Percentiles rank a stretch among this genome's conserved stretches.
phyloP scores from a whole-genome alignment of 1,140 invertebrate species.

The Drosophila ananassae region DNA sequence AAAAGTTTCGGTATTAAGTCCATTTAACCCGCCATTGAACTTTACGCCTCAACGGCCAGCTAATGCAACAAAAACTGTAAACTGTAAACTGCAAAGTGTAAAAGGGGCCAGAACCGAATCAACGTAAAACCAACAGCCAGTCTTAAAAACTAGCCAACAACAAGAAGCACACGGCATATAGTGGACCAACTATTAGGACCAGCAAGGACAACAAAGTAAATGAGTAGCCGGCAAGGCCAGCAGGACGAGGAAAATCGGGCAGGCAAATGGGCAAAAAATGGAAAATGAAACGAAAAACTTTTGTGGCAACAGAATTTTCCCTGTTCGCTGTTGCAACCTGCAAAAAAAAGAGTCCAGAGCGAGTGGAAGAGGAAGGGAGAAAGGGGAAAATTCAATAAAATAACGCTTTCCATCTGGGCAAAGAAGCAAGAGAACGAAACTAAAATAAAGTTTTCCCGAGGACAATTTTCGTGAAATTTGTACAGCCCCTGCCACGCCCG shows the following conservation, averaged over 20 bases:
- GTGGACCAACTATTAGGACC: constrained; percentile 11
- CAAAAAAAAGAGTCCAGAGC: constrained; percentile 6
- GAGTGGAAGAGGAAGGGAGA: neutral
- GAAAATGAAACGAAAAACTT: constrained; percentile 78
- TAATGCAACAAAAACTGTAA: constrained; percentile 60
- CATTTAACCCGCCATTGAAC: constrained; percentile 83
- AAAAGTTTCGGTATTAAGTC: constrained; percentile 78
- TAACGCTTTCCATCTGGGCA: constrained; percentile 69
- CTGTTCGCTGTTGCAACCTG: constrained; percentile 37
- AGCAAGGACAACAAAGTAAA: constrained; percentile 69
- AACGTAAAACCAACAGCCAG: constrained; percentile 41
- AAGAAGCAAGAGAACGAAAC: constrained; percentile 33
- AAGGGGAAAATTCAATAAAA: constrained; percentile 69
- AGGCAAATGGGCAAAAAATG: constrained; percentile 58
- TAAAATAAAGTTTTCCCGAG: constrained; percentile 64
- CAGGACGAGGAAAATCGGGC: constrained; percentile 13
- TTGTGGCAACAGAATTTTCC: constrained; percentile 65
- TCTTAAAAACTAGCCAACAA: constrained; percentile 41
- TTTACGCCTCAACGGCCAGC: constrained; percentile 76
- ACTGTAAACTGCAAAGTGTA: neutral
- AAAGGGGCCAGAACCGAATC: constrained; percentile 33
- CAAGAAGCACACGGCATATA: neutral
- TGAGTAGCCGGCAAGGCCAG: constrained; percentile 43
- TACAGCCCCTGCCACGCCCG: constrained; percentile 1
- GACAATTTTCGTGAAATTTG: constrained; percentile 73